A percentile compares a stretch with the other conserved stretches of the same genome.
phyloP scores from a whole-genome alignment of 2,113 vertebrate genomes.

The Manacus vitellinus region DNA sequence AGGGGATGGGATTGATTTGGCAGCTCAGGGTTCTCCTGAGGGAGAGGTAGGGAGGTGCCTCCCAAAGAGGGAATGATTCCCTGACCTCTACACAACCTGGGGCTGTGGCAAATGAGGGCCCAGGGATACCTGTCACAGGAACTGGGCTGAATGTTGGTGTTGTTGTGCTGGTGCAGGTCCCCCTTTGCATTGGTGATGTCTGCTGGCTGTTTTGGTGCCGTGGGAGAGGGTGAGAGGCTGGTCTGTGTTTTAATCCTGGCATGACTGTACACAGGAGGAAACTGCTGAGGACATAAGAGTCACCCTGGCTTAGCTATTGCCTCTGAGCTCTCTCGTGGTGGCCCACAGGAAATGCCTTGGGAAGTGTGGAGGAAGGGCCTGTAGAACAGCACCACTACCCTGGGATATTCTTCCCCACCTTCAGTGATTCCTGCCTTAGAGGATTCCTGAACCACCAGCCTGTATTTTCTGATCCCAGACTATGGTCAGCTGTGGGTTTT shows the following conservation, averaged over 20 bases:
- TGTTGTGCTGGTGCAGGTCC: rapidly evolving
- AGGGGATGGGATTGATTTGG: neutral
- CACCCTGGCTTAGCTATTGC: neutral
- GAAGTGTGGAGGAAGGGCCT: neutral
- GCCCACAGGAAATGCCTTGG: neutral
- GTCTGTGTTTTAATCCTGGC: neutral
- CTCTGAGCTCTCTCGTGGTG: neutral
- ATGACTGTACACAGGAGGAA: neutral
- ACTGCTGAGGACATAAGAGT: neutral
- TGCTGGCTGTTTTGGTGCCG: neutral
- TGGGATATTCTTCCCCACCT: neutral
- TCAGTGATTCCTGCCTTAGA: neutral
- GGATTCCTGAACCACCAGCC: neutral
- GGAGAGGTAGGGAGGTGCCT: neutral
- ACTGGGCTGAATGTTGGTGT: neutral
- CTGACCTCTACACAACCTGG: rapidly evolving
- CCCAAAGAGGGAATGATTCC: neutral
- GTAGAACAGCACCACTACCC: neutral
- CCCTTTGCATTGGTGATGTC: neutral
- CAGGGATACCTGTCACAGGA: neutral
- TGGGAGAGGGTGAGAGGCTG: neutral
- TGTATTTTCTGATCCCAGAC: neutral
- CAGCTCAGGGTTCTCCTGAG: neutral
- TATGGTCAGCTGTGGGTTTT: neutral
- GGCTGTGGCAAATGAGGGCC: neutral